Percentiles rank a stretch among this genome's conserved stretches.
Evolutionary conservation across 2,888 invertebrate species (phyloP).

Genomic region (Congeria kusceri): DNA sequence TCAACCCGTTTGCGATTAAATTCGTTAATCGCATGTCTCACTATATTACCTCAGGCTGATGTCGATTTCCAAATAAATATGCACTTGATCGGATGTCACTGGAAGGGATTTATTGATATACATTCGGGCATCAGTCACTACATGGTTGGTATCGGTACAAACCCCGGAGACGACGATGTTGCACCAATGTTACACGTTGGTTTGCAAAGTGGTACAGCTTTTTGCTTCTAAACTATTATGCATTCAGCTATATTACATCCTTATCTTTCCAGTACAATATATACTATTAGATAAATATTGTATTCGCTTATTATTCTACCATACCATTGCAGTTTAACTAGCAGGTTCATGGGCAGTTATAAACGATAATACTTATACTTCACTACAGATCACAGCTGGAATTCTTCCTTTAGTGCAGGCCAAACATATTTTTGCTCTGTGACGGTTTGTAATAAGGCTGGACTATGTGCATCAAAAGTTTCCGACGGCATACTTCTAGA

Average conservation of each 20-base stretch:
- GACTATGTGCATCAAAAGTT: conserved; percentile 53
- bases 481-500: conserved; percentile 71
- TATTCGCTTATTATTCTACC: too few species aligned
- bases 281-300: too few species aligned
- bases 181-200: conserved; percentile 58
- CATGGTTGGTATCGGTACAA: conserved; percentile 62
- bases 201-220: conserved; percentile 49
- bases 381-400: conserved; percentile 58
- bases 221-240: too few species aligned
- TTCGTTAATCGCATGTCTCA: too few species aligned
- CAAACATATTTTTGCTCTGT: conserved; percentile 64
- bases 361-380: background rate
- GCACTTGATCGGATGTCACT: conserved; percentile 26
- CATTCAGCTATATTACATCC: too few species aligned
- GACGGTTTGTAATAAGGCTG: conserved; percentile 69
- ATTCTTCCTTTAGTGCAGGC: conserved; percentile 52
- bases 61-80: conserved; percentile 43
- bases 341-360: too few species aligned
- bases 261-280: too few species aligned
- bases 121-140: conserved; percentile 60
- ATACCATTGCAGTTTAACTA: too few species aligned
- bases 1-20: too few species aligned
- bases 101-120: conserved; percentile 65
- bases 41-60: conserved; percentile 16
- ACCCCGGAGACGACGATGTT: conserved; percentile 47